phyloP scores from a whole-genome alignment of 2,113 vertebrate genomes.

The Istiophorus platypterus region DNA sequence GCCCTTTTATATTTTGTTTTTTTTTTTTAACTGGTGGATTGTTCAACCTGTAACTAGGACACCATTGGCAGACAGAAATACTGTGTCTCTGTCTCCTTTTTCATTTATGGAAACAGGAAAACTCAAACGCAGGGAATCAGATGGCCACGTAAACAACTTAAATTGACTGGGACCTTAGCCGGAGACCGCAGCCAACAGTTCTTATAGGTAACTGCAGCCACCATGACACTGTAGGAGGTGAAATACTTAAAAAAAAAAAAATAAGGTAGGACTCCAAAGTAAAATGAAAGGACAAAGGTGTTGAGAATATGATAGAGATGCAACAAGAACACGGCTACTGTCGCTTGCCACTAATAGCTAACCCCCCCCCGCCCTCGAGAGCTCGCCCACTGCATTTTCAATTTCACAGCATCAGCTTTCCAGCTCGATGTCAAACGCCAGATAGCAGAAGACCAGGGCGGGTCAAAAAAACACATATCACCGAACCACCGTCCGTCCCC shows the following conservation, averaged over 20 bases:
- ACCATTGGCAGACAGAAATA: conserved; percentile 2
- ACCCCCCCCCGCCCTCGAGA: conserved; percentile 53
- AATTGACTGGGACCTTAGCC: conserved; percentile 31
- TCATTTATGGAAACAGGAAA: conserved; percentile 50
- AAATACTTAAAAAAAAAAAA: conserved; percentile 15
- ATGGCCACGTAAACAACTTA: conserved; percentile 42
- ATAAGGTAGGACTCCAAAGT: conserved; percentile 15
- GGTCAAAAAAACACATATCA: conserved; percentile 35
- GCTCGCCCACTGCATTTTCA: conserved; percentile 51
- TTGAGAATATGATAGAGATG: not conserved
- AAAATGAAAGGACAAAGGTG: conserved; percentile 10
- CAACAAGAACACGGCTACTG: conserved; percentile 27
- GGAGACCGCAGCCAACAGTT: not conserved
- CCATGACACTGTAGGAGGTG: conserved; percentile 16
- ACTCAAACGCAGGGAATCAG: conserved; percentile 17
- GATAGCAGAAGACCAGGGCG: conserved; percentile 25
- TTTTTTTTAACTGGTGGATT: not conserved
- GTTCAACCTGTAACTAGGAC: not conserved
- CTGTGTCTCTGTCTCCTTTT: conserved; percentile 1
- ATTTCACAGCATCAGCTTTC: conserved; percentile 64
- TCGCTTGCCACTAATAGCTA: conserved; percentile 50
- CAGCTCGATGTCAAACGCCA: conserved; percentile 61
- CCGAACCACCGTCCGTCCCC: too few relatives aligned
- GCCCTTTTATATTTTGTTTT: too few relatives aligned
- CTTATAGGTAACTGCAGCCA: not conserved